Evolutionary conservation across 2,797 vertebrate species (phyloP), one percentile per base, ranked within the genome.

Genomic region (Megalops cyprinoides): DNA sequence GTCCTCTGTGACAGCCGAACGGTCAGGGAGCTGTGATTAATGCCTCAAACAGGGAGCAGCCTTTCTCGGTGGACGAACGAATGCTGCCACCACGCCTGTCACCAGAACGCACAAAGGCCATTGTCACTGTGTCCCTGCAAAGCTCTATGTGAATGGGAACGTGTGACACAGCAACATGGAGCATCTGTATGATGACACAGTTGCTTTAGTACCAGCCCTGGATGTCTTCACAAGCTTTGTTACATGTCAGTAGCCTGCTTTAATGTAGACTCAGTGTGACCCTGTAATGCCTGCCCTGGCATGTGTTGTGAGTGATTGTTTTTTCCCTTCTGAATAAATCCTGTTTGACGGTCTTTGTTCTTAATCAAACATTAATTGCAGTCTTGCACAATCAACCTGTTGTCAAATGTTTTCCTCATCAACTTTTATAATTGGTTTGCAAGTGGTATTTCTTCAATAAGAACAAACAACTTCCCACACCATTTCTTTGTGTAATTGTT

Each of bases 1-100:
- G 90, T 92, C 92, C 90, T 44, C 88, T 12, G 12, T 34, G 28
- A 34, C 60, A 18, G 28, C 3, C 25, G 9, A 58, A 25, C 7
- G 18, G 53, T 18, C 8, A 3, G n/a, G 58, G 28, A 34, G 28
- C 60, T 0, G 28, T 1, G 31, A 34, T 65, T 18, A 65, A 34
- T 5, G 60, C 10, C 60, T 14, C 28, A 5, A 6, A 2, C 56
- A 6, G 1, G 6, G 56, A 7, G 56, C 5, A 25, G n/a, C n/a
- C 10, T 25, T 7, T 12, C 7, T 1, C 1, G 2, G 9, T 28
- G 60, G 60, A 56, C 56, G 1, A 34, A 37, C n/a, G n/a, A n/a
- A n/a, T n/a, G n/a, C n/a, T n/a, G n/a, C n/a, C n/a, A n/a, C n/a
- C n/a, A 5, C 9, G n/a, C 56, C 12, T 34, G 60, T 0, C 60